Evolutionary conservation across 2,113 vertebrate genomes (phyloP), one percentile per base, ranked within the genome.

Genomic region (Pterocles gutturalis): DNA sequence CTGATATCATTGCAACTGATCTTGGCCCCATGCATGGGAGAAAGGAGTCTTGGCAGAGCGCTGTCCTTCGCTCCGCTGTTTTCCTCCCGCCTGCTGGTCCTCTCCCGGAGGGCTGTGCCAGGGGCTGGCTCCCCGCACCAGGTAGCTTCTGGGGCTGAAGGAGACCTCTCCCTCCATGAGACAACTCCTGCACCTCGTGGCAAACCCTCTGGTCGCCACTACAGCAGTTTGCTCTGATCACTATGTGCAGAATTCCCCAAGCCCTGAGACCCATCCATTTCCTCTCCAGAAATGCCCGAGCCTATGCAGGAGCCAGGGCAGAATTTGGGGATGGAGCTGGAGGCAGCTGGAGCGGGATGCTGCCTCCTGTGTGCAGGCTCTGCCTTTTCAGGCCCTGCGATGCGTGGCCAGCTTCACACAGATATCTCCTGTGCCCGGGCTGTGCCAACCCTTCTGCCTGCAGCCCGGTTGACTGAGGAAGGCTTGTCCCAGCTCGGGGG

Each of bases 1-100:
- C 83, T 83, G 87, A 82, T 86, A 57, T 67, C 87, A 43, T 22
- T 84, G 93, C 93, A 89, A 38, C 60, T 0, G 5, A 64, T 86
- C 79, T 94, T 86, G 83, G 95, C 91, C 64, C 89, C 13, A 3
- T 58, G 87, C 67, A 66, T 95, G 95, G 91, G 91, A 95, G 76
- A 94, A 83, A 87, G 0, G 11, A 81, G 54, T 64, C 90, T 60
- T 93, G 90, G 95, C 93, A 91, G 66, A 69, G 54, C 18, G 4
- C 57, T 69, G 57, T 41, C 65, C 76, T 80, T 29, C 13, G 17
- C 92, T 92, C n/a, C 16, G 54, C 33, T 21, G 33, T 75, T 75
- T 43, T 29, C 33, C 55, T 83, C 51, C 80, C 3, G 41, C 65
- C 75, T 70, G 80, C 76, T 3, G 51, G 55, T 28, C 36, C 34